A percentile compares a stretch with the other conserved stretches of the same genome.
Conservation (phyloP, 2,888 invertebrate genomes). For the Julus scanicus region DNA sequence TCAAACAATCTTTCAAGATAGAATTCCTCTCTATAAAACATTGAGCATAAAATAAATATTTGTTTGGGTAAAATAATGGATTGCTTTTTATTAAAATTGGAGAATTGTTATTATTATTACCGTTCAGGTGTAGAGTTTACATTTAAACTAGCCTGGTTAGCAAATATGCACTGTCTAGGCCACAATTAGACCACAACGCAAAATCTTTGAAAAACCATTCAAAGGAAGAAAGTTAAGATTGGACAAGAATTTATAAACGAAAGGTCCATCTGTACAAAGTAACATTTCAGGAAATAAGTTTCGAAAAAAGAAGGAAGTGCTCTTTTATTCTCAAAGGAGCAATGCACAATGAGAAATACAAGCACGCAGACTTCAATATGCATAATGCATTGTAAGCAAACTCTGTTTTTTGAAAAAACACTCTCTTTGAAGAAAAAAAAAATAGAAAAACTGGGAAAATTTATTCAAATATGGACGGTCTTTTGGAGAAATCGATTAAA, state of each 20-base stretch:
- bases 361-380: background rate
- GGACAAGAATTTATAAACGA: background rate
- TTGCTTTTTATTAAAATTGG: too few species aligned
- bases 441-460: background rate
- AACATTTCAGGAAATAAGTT: background rate
- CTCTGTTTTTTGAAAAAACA: background rate
- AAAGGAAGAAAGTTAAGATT: too few species aligned
- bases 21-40: too few species aligned
- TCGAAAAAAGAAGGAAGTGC: background rate
- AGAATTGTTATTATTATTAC: too few species aligned
- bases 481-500: conserved; percentile 8
- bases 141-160: too few species aligned
- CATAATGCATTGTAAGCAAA: conserved; percentile 4
- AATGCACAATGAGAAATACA: conserved; percentile 26
- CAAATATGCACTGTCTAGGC: too few species aligned
- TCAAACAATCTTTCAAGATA: too few species aligned
- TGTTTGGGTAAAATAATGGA: too few species aligned
- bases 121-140: too few species aligned
- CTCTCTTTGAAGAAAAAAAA: background rate
- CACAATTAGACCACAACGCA: too few species aligned
- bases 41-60: too few species aligned
- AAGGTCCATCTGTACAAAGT: background rate
- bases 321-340: background rate
- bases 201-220: too few species aligned
- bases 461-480: conserved; percentile 10